Percentiles rank a stretch among this genome's conserved stretches.
Conservation (phyloP, 2,113 vertebrate genomes). For the Furnarius figulus region DNA sequence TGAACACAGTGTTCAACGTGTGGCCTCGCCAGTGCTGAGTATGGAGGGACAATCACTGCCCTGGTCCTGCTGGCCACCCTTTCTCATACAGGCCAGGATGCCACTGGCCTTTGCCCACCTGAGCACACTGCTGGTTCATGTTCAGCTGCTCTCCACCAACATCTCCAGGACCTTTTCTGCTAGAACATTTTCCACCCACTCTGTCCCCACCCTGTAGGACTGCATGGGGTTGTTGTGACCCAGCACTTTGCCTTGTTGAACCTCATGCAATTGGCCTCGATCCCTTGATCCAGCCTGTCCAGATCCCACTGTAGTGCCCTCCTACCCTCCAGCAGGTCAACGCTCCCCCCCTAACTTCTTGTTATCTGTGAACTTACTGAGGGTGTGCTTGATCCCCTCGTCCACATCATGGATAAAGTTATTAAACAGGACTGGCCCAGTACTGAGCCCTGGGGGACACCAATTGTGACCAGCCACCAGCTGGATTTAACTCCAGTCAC, state of each 20-base stretch:
- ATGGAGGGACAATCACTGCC: neutral
- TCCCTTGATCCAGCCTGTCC: neutral
- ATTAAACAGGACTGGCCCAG: neutral
- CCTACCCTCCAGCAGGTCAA: neutral
- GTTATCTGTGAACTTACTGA: neutral
- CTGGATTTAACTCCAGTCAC: neutral
- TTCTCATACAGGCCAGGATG: neutral
- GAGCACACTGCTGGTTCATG: neutral
- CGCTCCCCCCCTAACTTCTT: neutral
- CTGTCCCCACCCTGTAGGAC: neutral
- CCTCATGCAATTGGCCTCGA: fast-evolving
- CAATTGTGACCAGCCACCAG: fast-evolving
- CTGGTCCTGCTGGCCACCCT: neutral
- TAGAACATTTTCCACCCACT: neutral
- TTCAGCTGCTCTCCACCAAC: neutral
- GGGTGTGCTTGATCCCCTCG: neutral
- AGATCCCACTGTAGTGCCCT: neutral
- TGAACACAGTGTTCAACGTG: neutral
- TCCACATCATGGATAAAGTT: neutral
- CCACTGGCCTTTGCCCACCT: neutral
- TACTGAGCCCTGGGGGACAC: neutral
- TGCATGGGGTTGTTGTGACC: neutral
- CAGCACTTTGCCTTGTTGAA: neutral
- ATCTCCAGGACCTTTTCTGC: neutral
- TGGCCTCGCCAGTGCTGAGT: neutral